These are phyloP conservation scores for Caenorhabditis angaria DNA, from an alignment of 2,888 invertebrate genomes.

Conservation along the genomic window DNA sequence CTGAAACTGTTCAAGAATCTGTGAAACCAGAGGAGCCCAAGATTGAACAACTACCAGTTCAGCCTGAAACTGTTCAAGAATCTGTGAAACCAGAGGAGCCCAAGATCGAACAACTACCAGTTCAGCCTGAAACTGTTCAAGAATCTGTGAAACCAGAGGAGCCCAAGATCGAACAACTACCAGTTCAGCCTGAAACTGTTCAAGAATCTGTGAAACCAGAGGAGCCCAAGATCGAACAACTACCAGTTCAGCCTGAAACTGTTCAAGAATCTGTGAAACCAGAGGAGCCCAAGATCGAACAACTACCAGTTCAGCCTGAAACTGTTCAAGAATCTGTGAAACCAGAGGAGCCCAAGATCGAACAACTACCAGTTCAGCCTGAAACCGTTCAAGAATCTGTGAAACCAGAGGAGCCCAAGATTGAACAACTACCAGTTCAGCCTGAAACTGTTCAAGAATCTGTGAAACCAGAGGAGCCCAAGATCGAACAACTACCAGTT, in stretches of 20 bases:
- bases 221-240: background rate
- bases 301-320: background rate
- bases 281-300: background rate
- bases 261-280: conserved; percentile 2
- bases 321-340: background rate
- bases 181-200: background rate
- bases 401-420: conserved; percentile 2
- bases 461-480: conserved; percentile 7
- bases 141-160: too few species aligned
- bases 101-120: conserved; percentile 6
- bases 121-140: background rate
- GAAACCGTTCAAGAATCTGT: background rate
- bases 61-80: conserved; percentile 10
- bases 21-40: conserved; percentile 12
- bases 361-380: conserved; percentile 5
- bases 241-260: background rate
- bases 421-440: background rate
- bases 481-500: conserved; percentile 15
- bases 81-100: conserved; percentile 12
- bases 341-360: conserved; percentile 11
- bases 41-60: conserved; percentile 5
- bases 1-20: conserved; percentile 2
- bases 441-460: conserved; percentile 12
- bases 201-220: conserved; percentile 34
- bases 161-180: background rate